Base-by-base conservation (phyloP, 2,888 invertebrate species). In the Sesia bembeciformis region DNA sequence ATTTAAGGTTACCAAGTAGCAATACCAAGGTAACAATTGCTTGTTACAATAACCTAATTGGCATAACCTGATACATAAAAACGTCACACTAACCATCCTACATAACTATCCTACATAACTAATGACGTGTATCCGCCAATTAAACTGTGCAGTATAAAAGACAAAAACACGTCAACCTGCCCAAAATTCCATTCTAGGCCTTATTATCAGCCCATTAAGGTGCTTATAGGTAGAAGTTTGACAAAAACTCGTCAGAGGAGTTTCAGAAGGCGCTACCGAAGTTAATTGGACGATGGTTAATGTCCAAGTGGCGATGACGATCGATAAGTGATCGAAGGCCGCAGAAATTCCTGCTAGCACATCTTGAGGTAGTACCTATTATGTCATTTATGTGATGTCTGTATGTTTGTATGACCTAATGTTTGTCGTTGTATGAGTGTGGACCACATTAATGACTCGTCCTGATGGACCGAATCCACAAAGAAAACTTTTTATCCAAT, bases 111-210 rank as follows among this genome's bases (percentile, higher is more conserved):
- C 66, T 66, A 64, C 64, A 68, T 68, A 74, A 23, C 68, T 75
- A 77, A 76, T 72, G 79, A 83, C 67, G 80, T 72, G 77, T 82
- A 81, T 83, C 82, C 83, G 84, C 81, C 85, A 86, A 86, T 86
- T 87, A 87, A 83, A 72, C 63, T 65, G 70, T 62, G 62, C 64
- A 63, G 65, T 61, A 67, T 66, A 62, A 23, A 23, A 23, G 23
- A 23, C 23, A 23, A 23, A 23, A 23, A 23, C 23, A 23, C 23
- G 23, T 23, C 23, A 23, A 23, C 23, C 23, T 23, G 23, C 23
- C 23, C 23, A 23, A 23, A 23, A 23, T 23, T 23, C 23, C 23
- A 23, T 23, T 23, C 23, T 23, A 23, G 23, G 23, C 23, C 23
- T 23, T 23, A 23, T 23, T 23, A 23, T 2, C 23, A 23, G 23